These are phyloP conservation scores for Leptobrachium leishanense DNA, from an alignment of 2,113 vertebrate species.

Conservation along the genomic window DNA sequence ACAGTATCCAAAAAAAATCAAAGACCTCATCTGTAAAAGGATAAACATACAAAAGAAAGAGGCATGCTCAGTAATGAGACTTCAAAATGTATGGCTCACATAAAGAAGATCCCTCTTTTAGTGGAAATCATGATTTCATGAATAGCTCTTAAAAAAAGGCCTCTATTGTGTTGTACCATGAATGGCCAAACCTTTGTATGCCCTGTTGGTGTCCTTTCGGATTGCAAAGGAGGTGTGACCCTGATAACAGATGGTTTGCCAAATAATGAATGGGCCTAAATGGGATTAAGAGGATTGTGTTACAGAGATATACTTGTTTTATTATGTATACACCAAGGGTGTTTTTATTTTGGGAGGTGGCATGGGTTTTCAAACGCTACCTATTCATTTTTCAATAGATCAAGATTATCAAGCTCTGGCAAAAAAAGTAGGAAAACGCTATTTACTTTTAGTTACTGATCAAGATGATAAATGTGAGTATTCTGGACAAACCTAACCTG, in stretches of 20 bases:
- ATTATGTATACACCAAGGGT: neutral
- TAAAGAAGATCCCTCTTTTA: constrained; percentile 16
- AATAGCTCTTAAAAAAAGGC: constrained; percentile 34
- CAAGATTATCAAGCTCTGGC: neutral
- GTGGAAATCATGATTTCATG: constrained; percentile 21
- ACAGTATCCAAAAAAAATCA: too few relatives aligned
- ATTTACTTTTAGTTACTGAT: neutral
- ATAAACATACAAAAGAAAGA: neutral
- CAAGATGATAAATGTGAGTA: neutral
- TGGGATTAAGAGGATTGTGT: constrained; percentile 34
- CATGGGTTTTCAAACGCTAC: neutral
- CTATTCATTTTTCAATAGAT: neutral
- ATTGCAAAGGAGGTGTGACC: constrained; percentile 35
- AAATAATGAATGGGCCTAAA: constrained; percentile 9
- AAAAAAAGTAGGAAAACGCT: neutral
- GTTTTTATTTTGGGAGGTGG: neutral
- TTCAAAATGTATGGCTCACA: constrained; percentile 25
- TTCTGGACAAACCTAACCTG: neutral
- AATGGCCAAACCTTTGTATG: constrained; percentile 23
- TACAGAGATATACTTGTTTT: neutral
- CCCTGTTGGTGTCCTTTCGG: constrained; percentile 28
- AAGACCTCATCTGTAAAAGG: neutral
- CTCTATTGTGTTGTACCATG: constrained; percentile 26
- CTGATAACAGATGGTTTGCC: constrained; percentile 42
- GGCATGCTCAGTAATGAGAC: constrained; percentile 19